These are phyloP conservation scores for Sebastes aleutianus DNA, from an alignment of 2,797 vertebrate species.

Conservation along the genomic window DNA sequence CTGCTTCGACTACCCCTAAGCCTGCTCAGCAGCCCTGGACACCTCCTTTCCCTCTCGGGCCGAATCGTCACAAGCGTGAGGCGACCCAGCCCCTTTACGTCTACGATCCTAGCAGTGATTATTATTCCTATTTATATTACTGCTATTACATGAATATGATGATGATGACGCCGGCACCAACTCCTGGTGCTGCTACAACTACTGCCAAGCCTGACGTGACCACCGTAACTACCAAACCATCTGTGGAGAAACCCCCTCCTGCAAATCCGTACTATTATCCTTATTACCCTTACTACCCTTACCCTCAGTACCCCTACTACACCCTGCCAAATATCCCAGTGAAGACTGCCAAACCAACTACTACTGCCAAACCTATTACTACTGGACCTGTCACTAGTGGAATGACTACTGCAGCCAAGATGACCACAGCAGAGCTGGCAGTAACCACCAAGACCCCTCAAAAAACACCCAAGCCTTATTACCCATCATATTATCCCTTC, in stretches of 20 bases:
- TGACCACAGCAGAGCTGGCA: background rate
- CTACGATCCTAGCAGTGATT: background rate
- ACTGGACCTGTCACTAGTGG: background rate
- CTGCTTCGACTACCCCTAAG: background rate
- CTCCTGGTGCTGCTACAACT: background rate
- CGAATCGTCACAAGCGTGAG: background rate
- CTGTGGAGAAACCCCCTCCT: background rate
- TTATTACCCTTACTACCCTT: background rate
- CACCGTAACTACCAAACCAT: background rate
- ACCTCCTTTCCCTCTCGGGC: background rate
- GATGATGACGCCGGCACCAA: background rate
- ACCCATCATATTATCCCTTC: background rate
- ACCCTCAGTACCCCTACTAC: background rate
- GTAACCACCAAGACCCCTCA: background rate
- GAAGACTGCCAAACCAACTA: background rate
- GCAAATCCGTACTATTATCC: background rate
- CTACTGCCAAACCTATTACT: background rate
- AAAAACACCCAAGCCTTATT: background rate
- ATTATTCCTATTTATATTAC: background rate
- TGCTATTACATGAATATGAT: background rate
- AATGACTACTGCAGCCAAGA: background rate
- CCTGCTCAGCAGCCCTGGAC: background rate
- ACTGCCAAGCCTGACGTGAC: background rate
- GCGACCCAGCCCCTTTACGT: fast-evolving
- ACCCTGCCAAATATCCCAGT: background rate